phyloP scores from a whole-genome alignment of 2,888 invertebrate genomes.

The Salpingus planirostris region DNA sequence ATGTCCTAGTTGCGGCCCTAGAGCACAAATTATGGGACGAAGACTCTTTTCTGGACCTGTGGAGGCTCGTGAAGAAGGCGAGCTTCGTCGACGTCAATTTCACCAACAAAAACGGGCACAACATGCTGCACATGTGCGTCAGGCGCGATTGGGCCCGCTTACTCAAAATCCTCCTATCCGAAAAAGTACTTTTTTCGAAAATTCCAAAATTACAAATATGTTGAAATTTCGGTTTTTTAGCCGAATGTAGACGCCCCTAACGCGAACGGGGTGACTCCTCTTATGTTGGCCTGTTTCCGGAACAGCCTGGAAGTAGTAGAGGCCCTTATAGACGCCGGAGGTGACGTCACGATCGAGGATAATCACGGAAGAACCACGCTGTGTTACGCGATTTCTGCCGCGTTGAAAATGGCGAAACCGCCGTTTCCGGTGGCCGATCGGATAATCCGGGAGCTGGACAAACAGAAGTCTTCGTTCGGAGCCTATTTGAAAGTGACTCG shows the following conservation, averaged over 20 bases:
- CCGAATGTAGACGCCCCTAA: constrained; percentile 29
- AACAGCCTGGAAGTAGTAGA: constrained; percentile 31
- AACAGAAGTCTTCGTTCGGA: constrained; percentile 22
- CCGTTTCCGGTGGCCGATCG: constrained; percentile 28
- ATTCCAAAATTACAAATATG: background rate
- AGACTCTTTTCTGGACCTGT: constrained; percentile 34
- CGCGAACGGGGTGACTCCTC: constrained; percentile 35
- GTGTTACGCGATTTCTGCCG: constrained; percentile 36
- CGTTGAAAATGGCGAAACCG: constrained; percentile 28
- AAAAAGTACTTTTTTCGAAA: constrained; percentile 25
- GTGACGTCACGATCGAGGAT: constrained; percentile 33
- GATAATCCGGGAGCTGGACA: constrained; percentile 25
- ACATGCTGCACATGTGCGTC: constrained; percentile 37
- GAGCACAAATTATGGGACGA: constrained; percentile 39
- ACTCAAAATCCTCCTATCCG: constrained; percentile 29
- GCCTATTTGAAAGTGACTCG: constrained; percentile 33
- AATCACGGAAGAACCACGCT: constrained; percentile 35
- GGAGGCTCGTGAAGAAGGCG: constrained; percentile 30
- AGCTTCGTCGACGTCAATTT: constrained; percentile 32
- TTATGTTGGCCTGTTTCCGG: constrained; percentile 38
- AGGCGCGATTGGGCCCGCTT: constrained; percentile 37
- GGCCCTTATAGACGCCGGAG: constrained; percentile 28
- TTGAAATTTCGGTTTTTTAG: constrained; percentile 19
- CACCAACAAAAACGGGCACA: constrained; percentile 35
- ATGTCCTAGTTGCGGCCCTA: constrained; percentile 34